Conservation (phyloP, 2,113 vertebrate species). For the Entomyzon cyanotis region DNA sequence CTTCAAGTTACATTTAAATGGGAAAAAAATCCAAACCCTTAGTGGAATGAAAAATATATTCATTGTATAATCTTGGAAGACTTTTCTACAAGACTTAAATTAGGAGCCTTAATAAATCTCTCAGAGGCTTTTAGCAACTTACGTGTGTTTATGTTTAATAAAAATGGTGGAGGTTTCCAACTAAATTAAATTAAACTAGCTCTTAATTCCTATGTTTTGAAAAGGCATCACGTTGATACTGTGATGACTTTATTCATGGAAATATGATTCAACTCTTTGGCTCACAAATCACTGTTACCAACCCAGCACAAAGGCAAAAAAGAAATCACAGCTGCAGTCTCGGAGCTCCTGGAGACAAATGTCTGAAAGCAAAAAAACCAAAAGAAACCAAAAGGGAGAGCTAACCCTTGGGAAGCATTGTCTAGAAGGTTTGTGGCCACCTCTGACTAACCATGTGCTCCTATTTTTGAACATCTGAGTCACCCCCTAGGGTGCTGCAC, state of each 20-base stretch:
- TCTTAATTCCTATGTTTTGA: constrained; percentile 55
- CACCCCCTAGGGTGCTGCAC: not conserved
- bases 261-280: constrained; percentile 45
- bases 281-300: not conserved
- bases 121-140: constrained; percentile 48
- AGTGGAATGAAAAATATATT: constrained; percentile 46
- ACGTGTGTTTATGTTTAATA: constrained; percentile 43
- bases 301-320: not conserved
- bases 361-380: constrained; percentile 43
- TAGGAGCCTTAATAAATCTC: constrained; percentile 25
- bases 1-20: constrained; percentile 37
- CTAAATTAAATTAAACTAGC: constrained; percentile 55
- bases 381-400: constrained; percentile 35
- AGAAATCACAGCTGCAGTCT: constrained; percentile 46
- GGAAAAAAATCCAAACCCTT: not conserved
- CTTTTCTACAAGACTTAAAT: constrained; percentile 23
- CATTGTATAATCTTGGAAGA: constrained; percentile 44
- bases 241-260: constrained; percentile 52
- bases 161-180: constrained; percentile 31
- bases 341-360: constrained; percentile 28
- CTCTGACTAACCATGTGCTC: not conserved
- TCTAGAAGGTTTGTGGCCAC: not conserved
- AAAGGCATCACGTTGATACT: constrained; percentile 20
- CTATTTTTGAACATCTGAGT: constrained; percentile 35
- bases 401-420: not conserved